Base-by-base conservation (phyloP, 2,888 invertebrate species). In the Latrodectus elegans region DNA sequence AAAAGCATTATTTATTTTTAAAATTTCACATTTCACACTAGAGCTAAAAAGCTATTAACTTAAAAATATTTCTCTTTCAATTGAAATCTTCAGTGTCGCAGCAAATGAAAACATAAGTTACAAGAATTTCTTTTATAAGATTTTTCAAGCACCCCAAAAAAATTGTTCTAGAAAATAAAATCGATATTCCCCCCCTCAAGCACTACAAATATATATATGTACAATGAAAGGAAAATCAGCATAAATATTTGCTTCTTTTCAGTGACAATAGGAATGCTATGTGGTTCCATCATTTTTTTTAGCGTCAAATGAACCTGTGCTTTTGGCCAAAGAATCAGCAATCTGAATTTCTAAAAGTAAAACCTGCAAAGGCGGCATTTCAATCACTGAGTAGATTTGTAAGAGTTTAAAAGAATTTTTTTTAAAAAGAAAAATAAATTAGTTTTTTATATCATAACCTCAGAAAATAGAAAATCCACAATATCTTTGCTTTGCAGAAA, bases 141-240 rank as follows among this genome's bases (percentile, higher is more conserved):
- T 74, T 14, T 38, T 26, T 55, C 60, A 17, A 8, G 52, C 26
- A 68, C 10, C 52, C 17, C 38, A 71, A 80, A 74, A 82, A 81
- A 60, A 74, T 17, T 67, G 38, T 73, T 75, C 75, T 83, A 83
- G 75, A 83, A 83, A 75, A 83, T 83, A 83, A 83, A 83, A 70
- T 55, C 70, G 55, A 75, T 72, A 65, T 38, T 64, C 74, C 53
- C 67, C 49, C 75, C 75, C n/a, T 79, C 53, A 82, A 82, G 82
- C 74, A 75, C 82, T 72, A 75, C 67, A 38, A 38, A 38, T 38
- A 38, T 68, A 74, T 22, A 60, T 82, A 82, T 82, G 65, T 72
- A 82, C 82, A 82, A 60, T 49, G 51, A 15, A 72, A 72, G 60
- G 65, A 55, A 76, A 76, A 53, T 51, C 67, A 74, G 26, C 53